These are phyloP conservation scores for Cololabis saira DNA, from an alignment of 2,113 vertebrate genomes.

Conservation along the genomic window DNA sequence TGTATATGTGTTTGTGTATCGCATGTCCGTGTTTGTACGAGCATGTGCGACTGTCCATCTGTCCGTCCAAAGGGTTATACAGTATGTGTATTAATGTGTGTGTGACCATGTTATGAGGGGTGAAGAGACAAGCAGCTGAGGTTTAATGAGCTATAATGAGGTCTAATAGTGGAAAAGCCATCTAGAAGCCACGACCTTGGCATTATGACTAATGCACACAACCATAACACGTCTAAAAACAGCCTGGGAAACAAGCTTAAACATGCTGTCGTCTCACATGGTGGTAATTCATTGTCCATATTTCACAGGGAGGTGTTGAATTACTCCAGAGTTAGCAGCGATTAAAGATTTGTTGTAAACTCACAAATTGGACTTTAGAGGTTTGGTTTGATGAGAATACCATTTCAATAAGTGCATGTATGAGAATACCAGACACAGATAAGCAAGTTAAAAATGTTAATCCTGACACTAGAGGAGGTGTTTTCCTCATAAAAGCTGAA, in stretches of 20 bases:
- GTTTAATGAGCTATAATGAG: slow-evolving; percentile 84
- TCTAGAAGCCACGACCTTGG: slow-evolving; percentile 79
- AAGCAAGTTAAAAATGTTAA: slow-evolving; percentile 39
- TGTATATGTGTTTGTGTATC: slow-evolving; percentile 59
- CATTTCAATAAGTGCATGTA: slow-evolving; percentile 32
- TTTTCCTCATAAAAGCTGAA: slow-evolving; percentile 29
- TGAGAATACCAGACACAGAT: slow-evolving; percentile 33
- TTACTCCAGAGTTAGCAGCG: slow-evolving; percentile 58
- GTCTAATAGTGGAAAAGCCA: slow-evolving; percentile 82
- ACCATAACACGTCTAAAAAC: slow-evolving; percentile 78
- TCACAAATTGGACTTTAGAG: slow-evolving; percentile 29
- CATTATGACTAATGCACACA: slow-evolving; percentile 74
- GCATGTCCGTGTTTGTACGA: slow-evolving; percentile 46
- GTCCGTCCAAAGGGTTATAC: slow-evolving; percentile 45
- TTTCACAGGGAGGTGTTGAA: slow-evolving; percentile 56
- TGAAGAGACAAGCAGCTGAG: slow-evolving; percentile 79
- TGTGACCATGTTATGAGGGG: slow-evolving; percentile 59
- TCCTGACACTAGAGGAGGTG: slow-evolving; percentile 41
- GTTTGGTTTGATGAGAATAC: slow-evolving; percentile 42
- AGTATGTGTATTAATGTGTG: slow-evolving; percentile 43
- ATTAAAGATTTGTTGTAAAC: slow-evolving; percentile 59
- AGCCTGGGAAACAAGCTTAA: slow-evolving; percentile 74
- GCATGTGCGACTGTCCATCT: slow-evolving; percentile 51
- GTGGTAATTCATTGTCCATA: slow-evolving; percentile 52
- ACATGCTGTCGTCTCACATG: slow-evolving; percentile 49